Evolutionary conservation across 1,140 invertebrate genomes (phyloP), one percentile per base, ranked within the genome.

Genomic region (Maconellicoccus hirsutus): DNA sequence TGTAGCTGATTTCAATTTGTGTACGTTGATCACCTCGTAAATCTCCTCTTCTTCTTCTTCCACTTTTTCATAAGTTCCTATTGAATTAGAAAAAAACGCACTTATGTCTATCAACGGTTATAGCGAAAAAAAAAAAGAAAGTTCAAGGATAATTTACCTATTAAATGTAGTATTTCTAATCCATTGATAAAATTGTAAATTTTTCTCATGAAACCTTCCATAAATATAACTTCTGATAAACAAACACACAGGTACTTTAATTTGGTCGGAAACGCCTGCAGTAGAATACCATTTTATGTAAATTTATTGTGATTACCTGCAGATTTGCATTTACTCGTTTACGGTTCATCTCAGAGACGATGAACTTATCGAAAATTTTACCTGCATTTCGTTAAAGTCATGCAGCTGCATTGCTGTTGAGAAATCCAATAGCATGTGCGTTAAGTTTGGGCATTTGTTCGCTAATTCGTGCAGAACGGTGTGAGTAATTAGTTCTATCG

Each of bases 201-300:
- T 81, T 99, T 97, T 72, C 98, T 83, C 94, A 99, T 98, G 78
- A 99, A 99, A n/a, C 97, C 98, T 81, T 99, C 98, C 90, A 99
- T 96, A 80, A 99, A 99, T 78, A 99, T 99, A 66, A 99, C 97
- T 80, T 99, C 97, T 0, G 95, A 98, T 0, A 99, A 81, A 76
- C 97, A 99, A 76, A 99, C 93, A 79, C 96, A 98, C 82, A 99
- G 87, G 77, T 95, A 97, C 27, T 89, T 87, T 6, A 99, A 81
- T 79, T 98, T 98, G n/a, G 96, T 97, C 14, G 98, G 98, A 81
- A 99, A 99, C 7, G 93, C 89, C 79, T 85, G 78, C 27, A 76
- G n/a, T n/a, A 76, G 71, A 66, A 70, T 33, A n/a, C n/a, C n/a
- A n/a, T n/a, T n/a, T n/a, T n/a, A 42, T 42, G 39, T 22, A 59